phyloP scores from a whole-genome alignment of 2,113 vertebrate species.

The Scopus umbretta region DNA sequence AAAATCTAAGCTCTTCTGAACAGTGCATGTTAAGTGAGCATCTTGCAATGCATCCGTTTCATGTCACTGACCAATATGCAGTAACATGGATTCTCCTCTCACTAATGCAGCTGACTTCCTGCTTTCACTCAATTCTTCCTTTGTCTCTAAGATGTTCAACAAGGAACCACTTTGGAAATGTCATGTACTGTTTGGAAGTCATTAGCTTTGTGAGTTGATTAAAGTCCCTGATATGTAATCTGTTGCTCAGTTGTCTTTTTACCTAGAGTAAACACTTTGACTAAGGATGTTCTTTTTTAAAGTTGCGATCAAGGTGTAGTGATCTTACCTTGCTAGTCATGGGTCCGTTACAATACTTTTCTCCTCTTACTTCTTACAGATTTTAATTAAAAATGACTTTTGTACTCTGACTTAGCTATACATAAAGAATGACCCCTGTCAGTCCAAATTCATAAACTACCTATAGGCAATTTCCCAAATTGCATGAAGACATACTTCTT shows the following conservation, averaged over 20 bases:
- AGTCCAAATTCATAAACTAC: background rate
- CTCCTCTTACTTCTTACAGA: background rate
- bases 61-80: background rate
- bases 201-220: background rate
- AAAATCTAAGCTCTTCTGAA: background rate
- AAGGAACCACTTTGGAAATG: background rate
- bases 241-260: background rate
- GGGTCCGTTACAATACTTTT: background rate
- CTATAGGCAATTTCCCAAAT: background rate
- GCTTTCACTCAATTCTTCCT: background rate
- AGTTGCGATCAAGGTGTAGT: background rate
- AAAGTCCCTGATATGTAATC: background rate
- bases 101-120: background rate
- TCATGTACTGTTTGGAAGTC: background rate
- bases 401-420: background rate
- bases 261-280: background rate
- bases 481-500: background rate
- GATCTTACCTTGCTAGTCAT: background rate
- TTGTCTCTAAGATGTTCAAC: background rate
- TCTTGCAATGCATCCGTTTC: background rate
- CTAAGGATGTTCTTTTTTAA: background rate
- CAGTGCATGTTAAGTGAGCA: background rate
- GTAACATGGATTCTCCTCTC: background rate
- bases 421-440: background rate
- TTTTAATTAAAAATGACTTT: background rate